Percentiles rank a stretch among this genome's conserved stretches.
phyloP scores from a whole-genome alignment of 37 sponge, comb jelly and placozoan genomes.

The Chondrosia reniformis region DNA sequence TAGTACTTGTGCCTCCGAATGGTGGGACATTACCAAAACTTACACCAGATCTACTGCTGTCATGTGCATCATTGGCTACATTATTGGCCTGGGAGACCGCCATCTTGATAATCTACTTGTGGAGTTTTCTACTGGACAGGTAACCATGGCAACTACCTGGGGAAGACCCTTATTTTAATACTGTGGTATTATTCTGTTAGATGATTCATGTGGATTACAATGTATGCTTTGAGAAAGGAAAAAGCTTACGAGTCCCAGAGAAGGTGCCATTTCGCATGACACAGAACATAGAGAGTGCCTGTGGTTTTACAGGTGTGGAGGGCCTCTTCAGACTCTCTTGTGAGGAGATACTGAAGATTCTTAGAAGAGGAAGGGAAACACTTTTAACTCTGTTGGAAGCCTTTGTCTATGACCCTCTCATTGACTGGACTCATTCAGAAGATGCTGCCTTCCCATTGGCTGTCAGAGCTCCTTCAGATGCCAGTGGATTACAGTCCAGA shows the following conservation, averaged over 20 bases:
- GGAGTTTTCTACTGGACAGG: slow-evolving; percentile 88
- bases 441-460: slow-evolving; percentile 87
- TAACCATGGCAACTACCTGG: slow-evolving; percentile 16
- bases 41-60: slow-evolving; percentile 93
- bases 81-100: slow-evolving; percentile 97
- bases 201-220: slow-evolving; percentile 99
- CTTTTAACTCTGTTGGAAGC: slow-evolving; percentile 92
- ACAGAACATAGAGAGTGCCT: slow-evolving; percentile 87
- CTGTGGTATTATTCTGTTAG: slow-evolving; percentile 2
- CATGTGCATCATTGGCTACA: slow-evolving; percentile 99
- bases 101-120: slow-evolving; percentile 98
- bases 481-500: slow-evolving; percentile 46
- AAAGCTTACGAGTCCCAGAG: slow-evolving; percentile 93
- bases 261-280: slow-evolving; percentile 97
- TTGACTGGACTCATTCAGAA: slow-evolving; percentile 95
- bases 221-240: slow-evolving; percentile 99
- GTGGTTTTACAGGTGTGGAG: slow-evolving; percentile 96
- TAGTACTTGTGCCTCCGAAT: slow-evolving; percentile 92
- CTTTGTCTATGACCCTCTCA: slow-evolving; percentile 94
- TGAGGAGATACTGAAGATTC: slow-evolving; percentile 83
- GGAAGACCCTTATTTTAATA: background rate
- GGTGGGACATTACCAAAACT: slow-evolving; percentile 90
- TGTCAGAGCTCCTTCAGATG: slow-evolving; percentile 44
- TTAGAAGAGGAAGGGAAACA: slow-evolving; percentile 84
- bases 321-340: slow-evolving; percentile 93